A percentile compares a stretch with the other conserved stretches of the same genome.
Conservation (phyloP, 2,888 invertebrate genomes). For the Andrena chrysosceles region DNA sequence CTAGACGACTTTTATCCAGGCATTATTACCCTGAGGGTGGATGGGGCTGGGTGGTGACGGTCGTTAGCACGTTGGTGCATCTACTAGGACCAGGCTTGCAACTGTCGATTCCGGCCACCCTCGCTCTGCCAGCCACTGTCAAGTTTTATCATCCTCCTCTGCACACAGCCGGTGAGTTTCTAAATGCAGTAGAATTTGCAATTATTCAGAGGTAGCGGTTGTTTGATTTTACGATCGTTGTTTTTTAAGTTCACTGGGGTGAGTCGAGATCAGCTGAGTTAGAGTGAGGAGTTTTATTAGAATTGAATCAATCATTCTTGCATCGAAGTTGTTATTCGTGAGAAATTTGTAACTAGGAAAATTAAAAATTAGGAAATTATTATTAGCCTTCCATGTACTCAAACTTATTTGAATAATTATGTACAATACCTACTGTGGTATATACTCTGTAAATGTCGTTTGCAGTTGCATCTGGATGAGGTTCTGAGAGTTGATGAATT, state of each 20-base stretch:
- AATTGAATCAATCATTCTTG: background rate
- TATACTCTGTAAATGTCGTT: background rate
- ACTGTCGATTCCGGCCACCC: slow-evolving; percentile 85
- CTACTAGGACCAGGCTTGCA: slow-evolving; percentile 91
- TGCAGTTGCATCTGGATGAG: background rate
- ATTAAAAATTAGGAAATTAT: too few species aligned
- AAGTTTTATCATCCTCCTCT: slow-evolving; percentile 79
- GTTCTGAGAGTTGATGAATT: background rate
- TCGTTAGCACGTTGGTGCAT: slow-evolving; percentile 88
- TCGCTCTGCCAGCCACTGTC: slow-evolving; percentile 75
- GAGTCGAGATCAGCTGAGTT: too few species aligned
- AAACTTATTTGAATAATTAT: background rate
- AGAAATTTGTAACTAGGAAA: background rate
- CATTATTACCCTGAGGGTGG: slow-evolving; percentile 95
- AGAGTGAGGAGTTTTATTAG: too few species aligned
- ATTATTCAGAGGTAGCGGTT: too few species aligned
- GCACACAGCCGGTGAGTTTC: slow-evolving; percentile 77
- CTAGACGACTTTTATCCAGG: slow-evolving; percentile 88
- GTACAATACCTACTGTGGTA: background rate
- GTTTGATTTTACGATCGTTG: too few species aligned
- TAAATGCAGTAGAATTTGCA: background rate
- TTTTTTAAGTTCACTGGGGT: too few species aligned
- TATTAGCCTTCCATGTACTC: too few species aligned
- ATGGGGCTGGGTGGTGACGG: slow-evolving; percentile 93
- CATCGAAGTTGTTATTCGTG: background rate